Percentiles rank a stretch among this genome's conserved stretches.
These are phyloP conservation scores for Physeter macrocephalus DNA, from an alignment of 2,113 vertebrate genomes.

Conservation along the genomic window DNA sequence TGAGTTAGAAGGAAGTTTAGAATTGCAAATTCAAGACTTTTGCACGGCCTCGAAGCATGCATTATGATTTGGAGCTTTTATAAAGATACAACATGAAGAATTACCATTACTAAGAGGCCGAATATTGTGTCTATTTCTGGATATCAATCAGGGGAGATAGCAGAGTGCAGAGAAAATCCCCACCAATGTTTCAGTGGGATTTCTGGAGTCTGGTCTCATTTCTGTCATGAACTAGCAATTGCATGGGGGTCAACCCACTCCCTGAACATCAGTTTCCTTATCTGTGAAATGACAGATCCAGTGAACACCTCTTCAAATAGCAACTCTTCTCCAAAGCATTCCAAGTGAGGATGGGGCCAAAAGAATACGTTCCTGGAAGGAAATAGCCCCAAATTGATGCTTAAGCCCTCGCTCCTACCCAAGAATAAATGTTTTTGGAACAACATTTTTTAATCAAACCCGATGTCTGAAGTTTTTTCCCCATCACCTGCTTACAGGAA, in stretches of 20 bases:
- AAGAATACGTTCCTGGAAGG: neutral
- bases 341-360: neutral
- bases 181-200: too few species aligned
- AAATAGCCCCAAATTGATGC: fast-evolving
- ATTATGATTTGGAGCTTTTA: neutral
- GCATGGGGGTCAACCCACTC: fast-evolving
- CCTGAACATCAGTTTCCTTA: neutral
- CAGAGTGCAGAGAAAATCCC: neutral
- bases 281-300: neutral
- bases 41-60: fast-evolving
- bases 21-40: neutral
- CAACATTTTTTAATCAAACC: neutral
- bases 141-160: neutral
- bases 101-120: neutral
- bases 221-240: neutral
- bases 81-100: neutral
- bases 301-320: neutral
- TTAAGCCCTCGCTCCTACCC: neutral
- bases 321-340: neutral
- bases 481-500: neutral
- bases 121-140: neutral
- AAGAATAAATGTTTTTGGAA: neutral
- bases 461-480: fast-evolving
- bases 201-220: neutral
- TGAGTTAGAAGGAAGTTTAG: neutral